These are phyloP conservation scores for Linnaemya vulpina DNA, from an alignment of 2,888 invertebrate species.

Conservation along the genomic window DNA sequence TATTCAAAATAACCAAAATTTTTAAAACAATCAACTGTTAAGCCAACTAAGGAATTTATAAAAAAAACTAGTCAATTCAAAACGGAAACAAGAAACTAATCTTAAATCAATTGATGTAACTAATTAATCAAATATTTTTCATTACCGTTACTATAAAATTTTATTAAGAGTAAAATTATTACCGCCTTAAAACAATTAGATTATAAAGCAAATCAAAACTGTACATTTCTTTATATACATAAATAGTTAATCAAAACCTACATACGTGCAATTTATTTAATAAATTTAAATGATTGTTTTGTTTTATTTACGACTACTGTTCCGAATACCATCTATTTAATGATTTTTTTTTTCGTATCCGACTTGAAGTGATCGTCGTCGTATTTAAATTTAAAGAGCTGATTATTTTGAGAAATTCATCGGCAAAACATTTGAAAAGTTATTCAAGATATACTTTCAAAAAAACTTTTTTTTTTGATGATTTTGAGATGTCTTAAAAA, in stretches of 20 bases:
- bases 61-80: constrained; percentile 58
- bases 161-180: constrained; percentile 33
- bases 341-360: no score
- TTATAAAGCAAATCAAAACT: constrained; percentile 40
- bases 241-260: constrained; percentile 28
- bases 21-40: constrained; percentile 46
- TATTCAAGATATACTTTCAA: no score
- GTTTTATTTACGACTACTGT: background rate
- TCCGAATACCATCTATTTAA: background rate
- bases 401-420: no score
- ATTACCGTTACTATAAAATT: constrained; percentile 69
- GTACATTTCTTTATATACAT: constrained; percentile 50
- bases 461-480: no score
- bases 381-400: no score
- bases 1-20: constrained; percentile 15
- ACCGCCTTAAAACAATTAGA: constrained; percentile 28
- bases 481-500: no score
- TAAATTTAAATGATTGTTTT: constrained; percentile 52
- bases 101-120: background rate
- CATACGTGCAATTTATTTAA: constrained; percentile 50
- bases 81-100: constrained; percentile 1
- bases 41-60: constrained; percentile 50
- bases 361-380: no score
- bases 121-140: constrained; percentile 45
- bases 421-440: no score